Conservation (phyloP, 2,888 invertebrate genomes). For the Erebia palarica region DNA sequence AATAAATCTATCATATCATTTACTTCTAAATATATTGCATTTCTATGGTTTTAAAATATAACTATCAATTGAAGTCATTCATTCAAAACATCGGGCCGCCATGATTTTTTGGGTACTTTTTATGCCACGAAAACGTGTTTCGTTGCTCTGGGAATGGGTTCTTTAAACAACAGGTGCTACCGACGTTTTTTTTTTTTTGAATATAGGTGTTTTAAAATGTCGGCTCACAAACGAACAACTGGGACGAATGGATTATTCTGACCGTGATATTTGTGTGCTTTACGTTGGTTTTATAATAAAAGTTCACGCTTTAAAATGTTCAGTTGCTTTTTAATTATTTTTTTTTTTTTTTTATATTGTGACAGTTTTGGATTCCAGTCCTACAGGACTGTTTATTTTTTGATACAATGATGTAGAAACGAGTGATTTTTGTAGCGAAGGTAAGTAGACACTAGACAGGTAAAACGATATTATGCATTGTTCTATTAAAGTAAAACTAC, state of each 20-base stretch:
- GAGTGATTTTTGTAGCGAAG: too few relatives aligned
- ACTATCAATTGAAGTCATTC: constrained; percentile 22
- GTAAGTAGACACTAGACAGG: too few relatives aligned
- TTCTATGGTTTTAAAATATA: neutral
- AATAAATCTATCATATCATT: too few relatives aligned
- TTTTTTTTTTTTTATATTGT: neutral
- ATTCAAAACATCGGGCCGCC: constrained; percentile 38
- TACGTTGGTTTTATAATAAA: constrained; percentile 9
- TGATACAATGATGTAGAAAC: too few relatives aligned
- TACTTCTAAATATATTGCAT: neutral
- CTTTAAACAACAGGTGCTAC: constrained; percentile 71
- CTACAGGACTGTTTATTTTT: neutral
- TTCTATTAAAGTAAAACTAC: too few relatives aligned
- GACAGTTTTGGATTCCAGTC: neutral
- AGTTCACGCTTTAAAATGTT: neutral
- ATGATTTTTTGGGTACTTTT: constrained; percentile 58
- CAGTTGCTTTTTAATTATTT: neutral
- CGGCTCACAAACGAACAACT: constrained; percentile 12
- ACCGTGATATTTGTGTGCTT: constrained; percentile 25
- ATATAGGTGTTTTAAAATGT: constrained; percentile 18
- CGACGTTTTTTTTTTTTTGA: constrained; percentile 23
- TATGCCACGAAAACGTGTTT: constrained; percentile 64
- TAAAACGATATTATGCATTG: too few relatives aligned
- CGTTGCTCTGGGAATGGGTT: constrained; percentile 63
- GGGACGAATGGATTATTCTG: constrained; percentile 35